Evolutionary conservation across 2,797 vertebrate genomes (phyloP), one percentile per base, ranked within the genome.

Genomic region (Malurus leucopterus): DNA sequence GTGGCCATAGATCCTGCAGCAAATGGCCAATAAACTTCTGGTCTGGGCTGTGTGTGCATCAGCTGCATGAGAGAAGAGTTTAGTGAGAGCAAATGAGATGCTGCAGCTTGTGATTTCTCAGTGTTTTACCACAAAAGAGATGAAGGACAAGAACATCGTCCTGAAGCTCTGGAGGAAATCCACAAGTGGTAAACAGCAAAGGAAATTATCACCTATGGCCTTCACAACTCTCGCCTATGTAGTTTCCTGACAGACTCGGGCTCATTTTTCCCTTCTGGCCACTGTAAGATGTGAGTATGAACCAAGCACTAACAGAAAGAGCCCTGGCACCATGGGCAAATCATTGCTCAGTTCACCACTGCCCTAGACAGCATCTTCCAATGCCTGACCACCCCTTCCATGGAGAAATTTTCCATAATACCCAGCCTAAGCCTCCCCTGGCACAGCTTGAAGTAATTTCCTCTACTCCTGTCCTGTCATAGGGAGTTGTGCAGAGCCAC

Each of bases 361-460:
- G 34, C 34, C 40, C 68, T 67, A 69, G 47, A n/a, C n/a, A 68
- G 47, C 0, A 0, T 24, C 34, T 61, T 43, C 34, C 69, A 61
- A 13, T 49, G 27, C 19, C n/a, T 67, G 62, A 38, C 5, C 36
- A 43, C 6, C 18, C 19, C 17, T n/a, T 27, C 30, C 23, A 24
- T 32, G 23, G 57, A 29, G 38, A 57, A 32, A 32, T 40, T 57
- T 64, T 38, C 44, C 14, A 9, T 21, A 49, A 55, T 18, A 74
- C 11, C 41, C 44, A 71, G 34, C 2, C 12, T 1, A 43, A 51
- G 44, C 11, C 18, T 57, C 5, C 16, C 8, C 44, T 24, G 4
- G 7, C 11, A 49, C 22, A 77, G 26, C n/a, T 4, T 57, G 50
- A 24, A 38, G 50, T n/a, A 0, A 0, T 43, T n/a, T 63, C n/a